These are phyloP conservation scores for Allolobophora icterica DNA, from an alignment of 2,888 invertebrate genomes.

Conservation along the genomic window DNA sequence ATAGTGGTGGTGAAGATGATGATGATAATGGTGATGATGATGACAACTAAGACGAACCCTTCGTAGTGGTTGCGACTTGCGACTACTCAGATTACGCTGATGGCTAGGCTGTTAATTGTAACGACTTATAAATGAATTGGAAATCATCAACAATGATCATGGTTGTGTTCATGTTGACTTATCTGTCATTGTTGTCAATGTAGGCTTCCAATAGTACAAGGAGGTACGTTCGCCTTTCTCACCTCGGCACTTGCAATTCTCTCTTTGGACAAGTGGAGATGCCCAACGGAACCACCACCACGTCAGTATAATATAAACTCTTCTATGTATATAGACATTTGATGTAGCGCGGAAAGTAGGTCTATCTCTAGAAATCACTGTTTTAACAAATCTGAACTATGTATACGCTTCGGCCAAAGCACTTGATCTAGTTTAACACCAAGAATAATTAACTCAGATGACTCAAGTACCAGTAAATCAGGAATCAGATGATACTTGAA, in stretches of 20 bases:
- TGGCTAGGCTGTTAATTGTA: not conserved
- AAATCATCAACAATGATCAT: not conserved
- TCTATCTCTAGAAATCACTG: not conserved
- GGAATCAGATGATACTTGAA: not conserved
- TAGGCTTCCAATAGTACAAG: conserved; percentile 54
- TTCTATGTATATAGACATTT: not conserved
- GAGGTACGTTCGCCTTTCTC: conserved; percentile 59
- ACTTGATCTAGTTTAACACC: not conserved
- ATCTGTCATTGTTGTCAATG: not conserved
- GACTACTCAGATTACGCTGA: not conserved
- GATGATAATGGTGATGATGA: not conserved
- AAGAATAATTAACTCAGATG: not conserved
- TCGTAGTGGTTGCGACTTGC: not conserved
- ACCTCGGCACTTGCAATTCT: conserved; percentile 58
- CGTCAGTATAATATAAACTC: not conserved
- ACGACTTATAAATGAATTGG: not conserved
- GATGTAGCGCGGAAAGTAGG: not conserved
- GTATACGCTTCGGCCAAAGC: not conserved
- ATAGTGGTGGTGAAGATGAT: not conserved
- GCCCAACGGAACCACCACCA: conserved; percentile 35
- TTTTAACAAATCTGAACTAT: not conserved
- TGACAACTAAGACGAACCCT: not conserved
- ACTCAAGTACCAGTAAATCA: not conserved
- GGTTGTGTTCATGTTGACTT: not conserved
- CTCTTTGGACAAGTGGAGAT: conserved; percentile 44